These are phyloP conservation scores for Conus ventricosus DNA, from an alignment of 1,140 invertebrate species.

Conservation along the genomic window DNA sequence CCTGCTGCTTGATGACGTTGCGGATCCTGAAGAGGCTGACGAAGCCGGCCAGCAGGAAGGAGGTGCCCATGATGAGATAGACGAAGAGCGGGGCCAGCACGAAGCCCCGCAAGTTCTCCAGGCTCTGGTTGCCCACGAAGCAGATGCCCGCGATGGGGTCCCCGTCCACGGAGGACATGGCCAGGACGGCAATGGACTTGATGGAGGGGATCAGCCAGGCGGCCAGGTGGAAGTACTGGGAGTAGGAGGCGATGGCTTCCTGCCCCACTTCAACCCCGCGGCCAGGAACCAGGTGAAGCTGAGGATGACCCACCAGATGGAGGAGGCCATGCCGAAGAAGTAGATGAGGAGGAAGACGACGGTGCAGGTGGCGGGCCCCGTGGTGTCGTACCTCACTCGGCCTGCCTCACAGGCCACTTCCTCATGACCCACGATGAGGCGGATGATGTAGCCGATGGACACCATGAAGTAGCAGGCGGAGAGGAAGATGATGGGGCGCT, in stretches of 20 bases:
- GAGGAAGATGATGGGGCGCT: constrained; percentile 95
- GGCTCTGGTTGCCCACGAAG: constrained; percentile 95
- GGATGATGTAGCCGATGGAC: constrained; percentile 91
- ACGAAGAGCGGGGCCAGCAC: constrained; percentile 92
- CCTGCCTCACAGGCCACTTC: constrained; percentile 88
- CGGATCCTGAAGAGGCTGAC: constrained; percentile 96
- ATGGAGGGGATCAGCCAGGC: constrained; percentile 96
- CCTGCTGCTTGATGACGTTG: constrained; percentile 91
- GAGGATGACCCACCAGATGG: constrained; percentile 98
- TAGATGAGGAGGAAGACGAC: constrained; percentile 97
- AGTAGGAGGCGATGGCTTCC: constrained; percentile 98
- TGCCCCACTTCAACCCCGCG: constrained; percentile 98
- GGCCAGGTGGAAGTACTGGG: constrained; percentile 97
- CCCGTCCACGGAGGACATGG: constrained; percentile 96
- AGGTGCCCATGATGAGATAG: constrained; percentile 93
- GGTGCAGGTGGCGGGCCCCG: constrained; percentile 91
- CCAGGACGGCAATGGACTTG: constrained; percentile 93
- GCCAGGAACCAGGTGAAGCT: constrained; percentile 98
- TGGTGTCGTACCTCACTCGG: constrained; percentile 79
- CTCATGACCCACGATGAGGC: constrained; percentile 89
- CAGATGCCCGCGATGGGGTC: constrained; percentile 98
- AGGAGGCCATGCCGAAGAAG: constrained; percentile 98
- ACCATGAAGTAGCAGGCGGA: constrained; percentile 97
- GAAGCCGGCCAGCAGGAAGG: constrained; percentile 95
- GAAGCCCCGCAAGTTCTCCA: constrained; percentile 90